phyloP scores from a whole-genome alignment of 2,113 vertebrate species.

The Formicarius rufipectus region DNA sequence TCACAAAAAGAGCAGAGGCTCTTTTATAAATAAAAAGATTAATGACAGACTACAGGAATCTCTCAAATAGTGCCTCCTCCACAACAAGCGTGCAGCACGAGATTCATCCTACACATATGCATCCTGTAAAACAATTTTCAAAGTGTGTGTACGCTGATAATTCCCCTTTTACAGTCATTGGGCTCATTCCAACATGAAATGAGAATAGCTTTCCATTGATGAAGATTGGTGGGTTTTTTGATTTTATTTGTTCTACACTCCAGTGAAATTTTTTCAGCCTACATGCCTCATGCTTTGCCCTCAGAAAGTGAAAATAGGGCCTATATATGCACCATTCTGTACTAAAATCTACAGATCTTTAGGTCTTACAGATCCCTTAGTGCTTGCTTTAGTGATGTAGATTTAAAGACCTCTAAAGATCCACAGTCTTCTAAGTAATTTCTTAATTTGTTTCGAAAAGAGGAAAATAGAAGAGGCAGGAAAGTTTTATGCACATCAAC shows the following conservation, averaged over 20 bases:
- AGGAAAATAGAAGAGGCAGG: not conserved
- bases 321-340: not conserved
- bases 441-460: slow-evolving; percentile 2
- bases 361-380: not conserved
- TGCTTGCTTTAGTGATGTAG: not conserved
- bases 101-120: not conserved
- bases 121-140: not conserved
- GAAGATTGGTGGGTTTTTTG: not conserved
- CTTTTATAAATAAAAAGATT: not conserved
- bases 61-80: not conserved
- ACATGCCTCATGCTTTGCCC: not conserved
- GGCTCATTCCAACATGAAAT: not conserved
- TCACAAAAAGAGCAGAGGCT: not conserved
- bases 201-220: not conserved
- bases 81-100: not conserved
- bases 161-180: slow-evolving; percentile 8
- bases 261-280: not conserved
- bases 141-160: rapidly evolving
- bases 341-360: not conserved
- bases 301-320: not conserved
- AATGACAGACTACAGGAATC: not conserved
- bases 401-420: not conserved
- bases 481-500: not conserved
- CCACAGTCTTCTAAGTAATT: not conserved
- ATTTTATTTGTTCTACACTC: not conserved